These are phyloP conservation scores for Caloenas nicobarica DNA, from an alignment of 2,113 vertebrate genomes.

Conservation along the genomic window DNA sequence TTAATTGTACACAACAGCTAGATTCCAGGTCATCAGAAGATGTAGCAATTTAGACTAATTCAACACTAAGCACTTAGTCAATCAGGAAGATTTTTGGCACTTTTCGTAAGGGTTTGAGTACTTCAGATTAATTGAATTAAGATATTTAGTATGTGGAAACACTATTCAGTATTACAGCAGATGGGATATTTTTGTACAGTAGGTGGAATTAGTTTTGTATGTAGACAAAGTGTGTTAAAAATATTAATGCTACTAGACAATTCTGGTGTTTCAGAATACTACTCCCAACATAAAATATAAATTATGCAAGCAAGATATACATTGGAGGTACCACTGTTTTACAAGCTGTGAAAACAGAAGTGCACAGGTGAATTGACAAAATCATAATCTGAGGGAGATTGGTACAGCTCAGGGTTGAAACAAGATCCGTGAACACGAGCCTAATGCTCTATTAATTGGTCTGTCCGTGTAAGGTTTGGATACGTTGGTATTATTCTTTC, in stretches of 20 bases:
- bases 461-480: neutral
- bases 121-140: neutral
- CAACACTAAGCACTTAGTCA: neutral
- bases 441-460: neutral
- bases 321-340: neutral
- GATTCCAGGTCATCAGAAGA: neutral
- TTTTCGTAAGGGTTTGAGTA: neutral
- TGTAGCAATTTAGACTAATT: neutral
- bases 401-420: neutral
- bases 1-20: neutral
- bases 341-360: neutral
- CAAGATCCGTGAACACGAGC: neutral
- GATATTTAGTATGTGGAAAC: neutral
- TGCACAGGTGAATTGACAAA: neutral
- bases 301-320: neutral
- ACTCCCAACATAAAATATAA: neutral
- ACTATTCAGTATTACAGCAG: neutral
- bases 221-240: neutral
- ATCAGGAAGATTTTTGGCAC: neutral
- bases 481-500: neutral
- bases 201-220: neutral
- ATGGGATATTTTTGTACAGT: neutral
- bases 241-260: neutral
- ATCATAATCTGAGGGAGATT: neutral
- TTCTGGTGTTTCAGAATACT: neutral